Conservation (phyloP, 92 coral and sea anemone genomes). For the Palythoa heliodiscus region DNA sequence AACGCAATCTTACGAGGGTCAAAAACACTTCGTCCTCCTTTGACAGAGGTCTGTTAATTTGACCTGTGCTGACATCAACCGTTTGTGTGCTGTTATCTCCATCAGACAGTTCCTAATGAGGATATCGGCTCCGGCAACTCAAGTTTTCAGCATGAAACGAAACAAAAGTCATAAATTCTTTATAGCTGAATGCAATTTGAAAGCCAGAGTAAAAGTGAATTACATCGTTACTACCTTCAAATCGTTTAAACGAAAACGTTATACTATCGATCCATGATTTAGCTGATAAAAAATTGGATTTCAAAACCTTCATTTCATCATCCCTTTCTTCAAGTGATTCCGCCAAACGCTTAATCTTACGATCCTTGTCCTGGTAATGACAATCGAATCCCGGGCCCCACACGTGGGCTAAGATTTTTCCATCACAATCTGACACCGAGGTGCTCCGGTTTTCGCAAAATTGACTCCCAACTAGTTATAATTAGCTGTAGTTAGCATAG, state of each 20-base stretch:
- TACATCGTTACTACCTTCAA: neutral
- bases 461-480: too few relatives aligned
- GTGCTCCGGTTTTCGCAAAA: too few relatives aligned
- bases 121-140: constrained; percentile 19
- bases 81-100: neutral
- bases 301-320: neutral
- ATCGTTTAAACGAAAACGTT: neutral
- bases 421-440: too few relatives aligned
- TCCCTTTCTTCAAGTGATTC: neutral
- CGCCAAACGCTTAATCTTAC: neutral
- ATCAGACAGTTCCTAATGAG: neutral
- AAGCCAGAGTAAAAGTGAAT: neutral
- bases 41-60: neutral
- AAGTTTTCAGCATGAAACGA: constrained; percentile 5
- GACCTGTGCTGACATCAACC: neutral
- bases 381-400: too few relatives aligned
- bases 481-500: too few relatives aligned
- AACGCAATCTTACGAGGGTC: too few relatives aligned
- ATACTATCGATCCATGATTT: neutral
- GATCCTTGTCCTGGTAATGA: neutral
- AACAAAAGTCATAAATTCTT: constrained; percentile 34
- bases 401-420: too few relatives aligned
- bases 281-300: neutral
- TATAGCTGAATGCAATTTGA: neutral
- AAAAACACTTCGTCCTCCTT: too few relatives aligned